Evolutionary conservation across 2,113 vertebrate genomes (phyloP), one percentile per base, ranked within the genome.

Genomic region (Urocitellus parryii): DNA sequence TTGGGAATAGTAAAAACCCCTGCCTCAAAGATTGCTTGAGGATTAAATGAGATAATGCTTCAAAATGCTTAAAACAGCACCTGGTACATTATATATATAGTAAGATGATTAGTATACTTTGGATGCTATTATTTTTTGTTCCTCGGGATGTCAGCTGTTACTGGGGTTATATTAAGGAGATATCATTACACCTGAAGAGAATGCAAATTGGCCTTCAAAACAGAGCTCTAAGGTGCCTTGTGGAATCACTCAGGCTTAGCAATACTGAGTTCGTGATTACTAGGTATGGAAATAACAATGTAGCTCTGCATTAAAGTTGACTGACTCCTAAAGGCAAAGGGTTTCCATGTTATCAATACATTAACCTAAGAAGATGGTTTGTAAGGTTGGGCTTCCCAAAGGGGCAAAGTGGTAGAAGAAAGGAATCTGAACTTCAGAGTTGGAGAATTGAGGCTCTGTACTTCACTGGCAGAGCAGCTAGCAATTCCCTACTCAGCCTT

Each of bases 111-210:
- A 45, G 10, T 42, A 56, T 4, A 32, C 63, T 88, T 82, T 72
- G 29, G 42, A 70, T 84, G n/a, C 73, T 84, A 45, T 61, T 88
- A 34, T 81, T 94, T 79, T 94, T 72, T 25, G 32, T 81, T 76
- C 67, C 37, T 73, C 11, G 18, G 42, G n/a, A 77, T 20, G 20
- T 76, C 70, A 80, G 45, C 85, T 37, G 37, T 58, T 80, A 70
- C 10, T 53, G 51, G 53, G 61, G 37, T 83, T 90, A 79, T 1
- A 34, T 37, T 24, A 80, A 39, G 39, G 53, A 77, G 68, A 25
- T 73, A 77, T 53, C 13, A 2, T 61, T 18, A 37, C 6, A 56
- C 53, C 61, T 65, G 24, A 61, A 61, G 29, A 91, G 39, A 81
- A 81, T 4, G 32, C 39, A 45, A 78, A 80, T 18, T 58, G 3